Base-by-base conservation (phyloP, 2,888 invertebrate genomes). In the Heliconius sara region DNA sequence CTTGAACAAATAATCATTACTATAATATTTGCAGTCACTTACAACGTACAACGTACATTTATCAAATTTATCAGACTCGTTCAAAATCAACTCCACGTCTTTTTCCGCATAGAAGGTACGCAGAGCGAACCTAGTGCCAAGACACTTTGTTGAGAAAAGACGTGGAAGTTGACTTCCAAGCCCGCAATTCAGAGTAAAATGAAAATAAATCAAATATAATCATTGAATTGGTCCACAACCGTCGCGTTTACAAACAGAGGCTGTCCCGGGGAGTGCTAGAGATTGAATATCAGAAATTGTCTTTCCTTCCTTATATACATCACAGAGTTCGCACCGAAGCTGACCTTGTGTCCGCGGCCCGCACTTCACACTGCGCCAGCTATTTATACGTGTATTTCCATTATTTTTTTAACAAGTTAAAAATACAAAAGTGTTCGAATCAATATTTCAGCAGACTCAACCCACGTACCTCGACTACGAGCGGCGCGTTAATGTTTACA, bases 321-420 rank as follows among this genome's bases (percentile, higher is more conserved):
- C 16, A 25, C 70, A 7, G 1, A 47, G 25, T 47, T 9, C 6
- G 47, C 9, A 16, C 25, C 43, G 43, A 13, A 16, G 25, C 25
- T 39, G 70, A 70, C 70, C 70, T 70, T 47, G 70, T 7, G 43
- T 10, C 68, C 3, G 68, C 34, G 68, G 43, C 70, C 16, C 43
- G 22, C 34, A 39, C 30, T 30, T 27, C 13, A 1, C 10, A 27
- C 67, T 39, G 34, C 25, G 67, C 34, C 22, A 22, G 39, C 67
- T 39, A 67, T n/a, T 67, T 67, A 67, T 67, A 39, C 22, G 7
- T n/a, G 7, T n/a, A 22, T 43, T 43, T 68, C 7, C 39, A 34
- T 34, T 67, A 34, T 34, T 34, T 34, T 22, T 67, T 67, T 67
- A 22, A 10, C 34, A 67, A 10, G 22, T n/a, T 34, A 34, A 67